phyloP scores from a whole-genome alignment of 2,113 vertebrate species.

The Raja brachyura region DNA sequence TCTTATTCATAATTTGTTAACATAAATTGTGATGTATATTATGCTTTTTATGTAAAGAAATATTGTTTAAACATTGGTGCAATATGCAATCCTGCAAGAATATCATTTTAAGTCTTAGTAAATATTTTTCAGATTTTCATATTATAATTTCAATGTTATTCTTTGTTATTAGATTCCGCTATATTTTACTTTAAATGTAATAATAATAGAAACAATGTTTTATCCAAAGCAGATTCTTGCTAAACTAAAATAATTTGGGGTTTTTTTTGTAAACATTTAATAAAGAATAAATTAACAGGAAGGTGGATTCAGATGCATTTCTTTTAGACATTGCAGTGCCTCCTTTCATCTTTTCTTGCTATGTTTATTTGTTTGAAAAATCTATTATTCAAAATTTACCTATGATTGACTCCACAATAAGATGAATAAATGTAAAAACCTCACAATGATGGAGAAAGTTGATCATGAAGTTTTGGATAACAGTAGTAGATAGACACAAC shows the following conservation, averaged over 20 bases:
- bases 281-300: slow-evolving; percentile 18
- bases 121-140: not conserved
- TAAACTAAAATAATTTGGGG: not conserved
- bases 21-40: not conserved
- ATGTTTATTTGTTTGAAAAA: not conserved
- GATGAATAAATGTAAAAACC: too few species aligned
- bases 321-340: not conserved
- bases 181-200: not conserved
- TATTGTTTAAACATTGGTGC: not conserved
- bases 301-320: not conserved
- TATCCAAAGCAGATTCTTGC: not conserved
- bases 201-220: not conserved
- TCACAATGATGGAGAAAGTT: too few species aligned
- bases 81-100: not conserved
- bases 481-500: too few species aligned
- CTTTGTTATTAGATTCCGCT: not conserved
- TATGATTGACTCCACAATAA: not conserved
- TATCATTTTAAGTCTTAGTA: not conserved
- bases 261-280: slow-evolving; percentile 3
- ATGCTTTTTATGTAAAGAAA: slow-evolving; percentile 19
- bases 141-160: not conserved
- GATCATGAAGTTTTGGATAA: too few species aligned
- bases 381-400: not conserved
- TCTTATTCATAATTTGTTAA: not conserved
- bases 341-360: not conserved